Conservation (phyloP, 2,113 vertebrate genomes). For the Pygoscelis adeliae region DNA sequence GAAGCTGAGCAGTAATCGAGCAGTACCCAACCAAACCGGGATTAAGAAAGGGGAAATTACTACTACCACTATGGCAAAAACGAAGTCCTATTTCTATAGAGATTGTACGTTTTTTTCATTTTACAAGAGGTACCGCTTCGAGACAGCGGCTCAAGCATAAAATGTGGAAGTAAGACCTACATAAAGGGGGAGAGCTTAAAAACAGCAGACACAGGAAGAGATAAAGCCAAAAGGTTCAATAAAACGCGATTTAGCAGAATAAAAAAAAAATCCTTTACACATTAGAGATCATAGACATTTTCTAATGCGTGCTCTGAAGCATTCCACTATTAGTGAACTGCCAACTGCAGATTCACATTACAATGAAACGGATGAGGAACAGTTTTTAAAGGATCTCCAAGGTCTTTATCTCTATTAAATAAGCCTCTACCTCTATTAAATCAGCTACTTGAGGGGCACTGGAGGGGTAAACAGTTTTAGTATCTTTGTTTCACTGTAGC, state of each 20-base stretch:
- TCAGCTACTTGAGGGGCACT: not conserved
- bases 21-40: not conserved
- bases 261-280: not conserved
- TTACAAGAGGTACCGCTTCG: not conserved
- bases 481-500: not conserved
- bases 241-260: not conserved
- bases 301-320: not conserved
- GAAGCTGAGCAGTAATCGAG: not conserved
- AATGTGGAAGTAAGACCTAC: slow-evolving; percentile 71
- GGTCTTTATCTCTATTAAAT: slow-evolving; percentile 10
- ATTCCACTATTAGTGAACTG: not conserved
- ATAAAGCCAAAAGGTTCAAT: slow-evolving; percentile 52
- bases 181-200: slow-evolving; percentile 56
- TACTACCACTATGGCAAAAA: rapidly evolving
- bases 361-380: not conserved
- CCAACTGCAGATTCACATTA: not conserved
- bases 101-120: rapidly evolving
- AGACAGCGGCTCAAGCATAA: slow-evolving; percentile 37
- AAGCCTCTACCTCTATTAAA: not conserved
- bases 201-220: slow-evolving; percentile 25
- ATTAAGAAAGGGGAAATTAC: not conserved
- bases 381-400: not conserved
- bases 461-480: not conserved
- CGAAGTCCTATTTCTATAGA: not conserved
- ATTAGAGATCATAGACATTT: not conserved